These are phyloP conservation scores for Aplocera efformata DNA, from an alignment of 2,888 invertebrate species.

Conservation along the genomic window DNA sequence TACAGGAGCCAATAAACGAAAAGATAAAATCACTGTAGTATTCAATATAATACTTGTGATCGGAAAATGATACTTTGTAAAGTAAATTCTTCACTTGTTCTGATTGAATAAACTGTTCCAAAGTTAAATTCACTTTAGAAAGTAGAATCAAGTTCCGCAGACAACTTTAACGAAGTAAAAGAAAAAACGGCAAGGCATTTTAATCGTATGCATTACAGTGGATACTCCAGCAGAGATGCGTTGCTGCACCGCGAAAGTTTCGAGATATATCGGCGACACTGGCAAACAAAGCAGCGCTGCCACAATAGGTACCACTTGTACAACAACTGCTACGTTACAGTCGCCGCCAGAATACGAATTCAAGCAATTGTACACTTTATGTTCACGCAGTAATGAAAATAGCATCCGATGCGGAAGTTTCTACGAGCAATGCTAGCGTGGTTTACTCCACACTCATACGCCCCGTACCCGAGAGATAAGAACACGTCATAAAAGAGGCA, in stretches of 20 bases:
- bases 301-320: conserved; percentile 65
- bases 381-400: conserved; percentile 35
- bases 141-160: no score
- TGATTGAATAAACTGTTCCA: no score
- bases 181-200: conserved; percentile 21
- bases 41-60: no score
- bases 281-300: conserved; percentile 66
- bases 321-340: conserved; percentile 44
- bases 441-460: conserved; percentile 45
- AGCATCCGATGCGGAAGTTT: conserved; percentile 31
- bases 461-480: conserved; percentile 65
- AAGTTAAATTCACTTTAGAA: no score
- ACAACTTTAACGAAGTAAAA: neutral
- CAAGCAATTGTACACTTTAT: conserved; percentile 40
- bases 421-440: conserved; percentile 34
- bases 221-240: conserved; percentile 46
- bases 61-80: no score
- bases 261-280: conserved; percentile 73
- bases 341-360: conserved; percentile 24
- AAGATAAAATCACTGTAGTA: no score
- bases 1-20: no score
- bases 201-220: conserved; percentile 36
- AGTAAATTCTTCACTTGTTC: no score
- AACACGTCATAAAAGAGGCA: conserved; percentile 72
- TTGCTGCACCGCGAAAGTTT: conserved; percentile 65